Evolutionary conservation across 2,797 vertebrate species (phyloP), one percentile per base, ranked within the genome.

Genomic region (Triplophysa bombifrons): DNA sequence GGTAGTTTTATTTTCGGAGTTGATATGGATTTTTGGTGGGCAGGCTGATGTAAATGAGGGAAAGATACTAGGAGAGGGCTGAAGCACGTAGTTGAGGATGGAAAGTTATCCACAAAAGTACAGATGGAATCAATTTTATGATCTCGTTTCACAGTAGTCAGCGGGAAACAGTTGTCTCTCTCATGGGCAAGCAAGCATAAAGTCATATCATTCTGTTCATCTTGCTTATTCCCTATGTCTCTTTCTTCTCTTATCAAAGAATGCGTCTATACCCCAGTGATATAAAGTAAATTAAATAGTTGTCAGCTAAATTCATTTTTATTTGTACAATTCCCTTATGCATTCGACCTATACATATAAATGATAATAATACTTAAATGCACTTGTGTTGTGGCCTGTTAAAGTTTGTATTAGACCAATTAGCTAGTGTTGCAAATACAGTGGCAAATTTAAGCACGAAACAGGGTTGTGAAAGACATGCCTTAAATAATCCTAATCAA

Each of bases 101-200:
- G 89, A 91, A 91, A 90, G 86, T 88, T 87, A 64, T 81, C 81
- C 86, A 85, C 88, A 85, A 89, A 90, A 87, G 88, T 89, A 89
- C 91, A 91, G 86, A 91, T 90, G 91, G 91, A 90, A 85, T 90
- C 85, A 90, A 91, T 92, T 93, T 91, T 88, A 90, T 89, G 88
- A 92, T 89, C 88, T 64, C 85, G 84, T 93, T 93, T 91, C 90
- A 89, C 90, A 86, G 87, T 82, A 91, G 91, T 92, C 90, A 91
- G 91, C 87, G 69, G 86, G 91, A 92, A 91, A 90, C 81, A 86
- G 87, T 85, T 85, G 89, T 90, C 83, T 81, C 87, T 91, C 91
- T 90, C 85, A 88, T 86, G 80, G 83, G 88, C 75, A 74, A 71
- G 34, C 6, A 75, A 85, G 83, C 82, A 79, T 83, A 87, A 85